A percentile compares a stretch with the other conserved stretches of the same genome.
Evolutionary conservation across 2,888 invertebrate species (phyloP).

Genomic region (Caenorhabditis zanzibari): DNA sequence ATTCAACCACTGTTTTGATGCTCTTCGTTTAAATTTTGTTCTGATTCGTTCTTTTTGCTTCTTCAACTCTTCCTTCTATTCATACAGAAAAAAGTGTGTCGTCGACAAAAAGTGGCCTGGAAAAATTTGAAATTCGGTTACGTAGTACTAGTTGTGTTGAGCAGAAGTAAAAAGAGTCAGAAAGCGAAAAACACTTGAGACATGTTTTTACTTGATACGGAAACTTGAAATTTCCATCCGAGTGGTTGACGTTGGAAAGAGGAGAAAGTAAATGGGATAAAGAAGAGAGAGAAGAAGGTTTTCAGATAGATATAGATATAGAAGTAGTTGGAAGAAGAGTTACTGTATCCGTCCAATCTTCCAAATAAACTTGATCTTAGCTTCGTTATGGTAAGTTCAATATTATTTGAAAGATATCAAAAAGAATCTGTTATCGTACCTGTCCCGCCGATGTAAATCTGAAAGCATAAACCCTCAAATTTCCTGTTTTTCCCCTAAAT

Average conservation of each 20-base stretch:
- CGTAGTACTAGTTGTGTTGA: slow-evolving; percentile 41
- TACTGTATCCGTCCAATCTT: neutral
- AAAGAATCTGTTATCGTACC: neutral
- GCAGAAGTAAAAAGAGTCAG: slow-evolving; percentile 26
- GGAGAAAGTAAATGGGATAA: neutral
- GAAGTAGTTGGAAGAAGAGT: neutral
- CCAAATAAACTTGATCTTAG: too few species aligned
- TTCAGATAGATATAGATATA: too few species aligned
- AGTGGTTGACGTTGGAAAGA: slow-evolving; percentile 6
- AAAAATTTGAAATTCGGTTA: slow-evolving; percentile 54
- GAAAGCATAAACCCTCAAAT: neutral
- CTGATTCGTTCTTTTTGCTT: neutral
- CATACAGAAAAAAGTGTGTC: neutral
- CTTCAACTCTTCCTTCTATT: neutral
- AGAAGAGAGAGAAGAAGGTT: neutral
- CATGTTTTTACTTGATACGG: slow-evolving; percentile 62
- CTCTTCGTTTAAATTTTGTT: neutral
- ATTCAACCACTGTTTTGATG: neutral
- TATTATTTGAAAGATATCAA: too few species aligned
- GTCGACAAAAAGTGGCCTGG: slow-evolving; percentile 4
- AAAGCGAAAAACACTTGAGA: slow-evolving; percentile 61
- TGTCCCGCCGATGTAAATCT: too few species aligned
- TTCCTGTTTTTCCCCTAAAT: neutral
- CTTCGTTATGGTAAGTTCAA: too few species aligned
- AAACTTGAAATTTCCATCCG: slow-evolving; percentile 56